Conservation (phyloP, 2,797 vertebrate genomes). For the Parauchenoglanis punctatus region DNA sequence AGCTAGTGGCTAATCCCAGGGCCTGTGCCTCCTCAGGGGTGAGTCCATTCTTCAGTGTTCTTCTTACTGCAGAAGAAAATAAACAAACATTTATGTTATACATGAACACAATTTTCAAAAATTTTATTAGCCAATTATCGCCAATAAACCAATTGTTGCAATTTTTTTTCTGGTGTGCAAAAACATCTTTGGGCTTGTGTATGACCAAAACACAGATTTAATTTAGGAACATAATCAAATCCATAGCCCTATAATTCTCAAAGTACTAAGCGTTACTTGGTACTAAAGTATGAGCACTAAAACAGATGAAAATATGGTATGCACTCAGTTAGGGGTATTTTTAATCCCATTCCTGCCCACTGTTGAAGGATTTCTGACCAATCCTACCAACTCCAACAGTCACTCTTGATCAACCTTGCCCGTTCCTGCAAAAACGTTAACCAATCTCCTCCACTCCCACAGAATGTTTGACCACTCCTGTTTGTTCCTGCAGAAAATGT, state of each 20-base stretch:
- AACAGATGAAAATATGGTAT: neutral
- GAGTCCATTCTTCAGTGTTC: slow-evolving; percentile 92
- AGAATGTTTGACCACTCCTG: neutral
- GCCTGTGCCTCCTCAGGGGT: slow-evolving; percentile 93
- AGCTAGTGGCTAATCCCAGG: slow-evolving; percentile 86
- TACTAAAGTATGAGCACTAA: neutral
- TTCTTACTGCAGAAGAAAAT: slow-evolving; percentile 80
- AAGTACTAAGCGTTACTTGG: neutral
- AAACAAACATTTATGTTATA: neutral
- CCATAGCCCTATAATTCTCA: neutral
- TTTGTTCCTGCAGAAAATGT: neutral
- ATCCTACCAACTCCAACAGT: too few species aligned
- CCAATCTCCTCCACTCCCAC: too few species aligned
- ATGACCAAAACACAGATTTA: neutral
- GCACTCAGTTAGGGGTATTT: neutral
- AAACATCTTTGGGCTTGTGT: neutral
- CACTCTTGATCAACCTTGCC: neutral
- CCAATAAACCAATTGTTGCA: neutral
- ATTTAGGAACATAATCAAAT: neutral
- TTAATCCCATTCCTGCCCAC: neutral
- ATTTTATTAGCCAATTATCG: neutral
- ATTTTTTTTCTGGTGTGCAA: neutral
- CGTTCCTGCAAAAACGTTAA: neutral
- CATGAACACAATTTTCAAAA: too few species aligned
- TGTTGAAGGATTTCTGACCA: neutral